Conservation (phyloP, 2,113 vertebrate species). For the Austrofundulus limnaeus region DNA sequence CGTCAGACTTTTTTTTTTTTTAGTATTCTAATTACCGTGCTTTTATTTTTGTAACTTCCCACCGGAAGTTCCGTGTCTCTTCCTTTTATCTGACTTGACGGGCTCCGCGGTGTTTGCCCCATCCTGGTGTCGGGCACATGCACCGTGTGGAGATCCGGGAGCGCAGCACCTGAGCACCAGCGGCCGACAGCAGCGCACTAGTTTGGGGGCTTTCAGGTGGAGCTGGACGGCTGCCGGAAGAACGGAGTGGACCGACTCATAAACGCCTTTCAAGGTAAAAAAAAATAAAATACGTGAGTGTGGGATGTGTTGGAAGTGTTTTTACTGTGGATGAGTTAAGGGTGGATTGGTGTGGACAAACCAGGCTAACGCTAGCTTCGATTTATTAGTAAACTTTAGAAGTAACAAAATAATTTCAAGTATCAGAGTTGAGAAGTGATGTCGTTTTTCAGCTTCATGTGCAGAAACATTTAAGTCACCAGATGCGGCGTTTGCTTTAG, state of each 20-base stretch:
- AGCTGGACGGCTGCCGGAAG: slow-evolving; percentile 3
- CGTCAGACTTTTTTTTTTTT: too few relatives aligned
- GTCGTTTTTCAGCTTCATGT: too few relatives aligned
- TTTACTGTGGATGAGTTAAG: not conserved
- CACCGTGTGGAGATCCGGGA: slow-evolving; percentile 50
- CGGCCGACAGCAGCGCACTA: slow-evolving; percentile 25
- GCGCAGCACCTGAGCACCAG: slow-evolving; percentile 22
- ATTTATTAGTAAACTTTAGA: too few relatives aligned
- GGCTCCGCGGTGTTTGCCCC: slow-evolving; percentile 7
- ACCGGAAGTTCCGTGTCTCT: slow-evolving; percentile 16
- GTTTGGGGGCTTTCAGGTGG: slow-evolving; percentile 14
- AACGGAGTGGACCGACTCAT: slow-evolving; percentile 6
- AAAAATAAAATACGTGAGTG: not conserved
- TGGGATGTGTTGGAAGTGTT: not conserved
- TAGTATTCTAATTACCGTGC: too few relatives aligned
- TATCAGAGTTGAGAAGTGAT: not conserved
- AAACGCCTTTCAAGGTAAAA: slow-evolving; percentile 17
- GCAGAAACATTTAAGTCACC: too few relatives aligned
- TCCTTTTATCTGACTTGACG: not conserved
- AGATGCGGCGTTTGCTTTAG: not conserved
- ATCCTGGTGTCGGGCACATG: slow-evolving; percentile 25
- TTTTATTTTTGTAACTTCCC: slow-evolving; percentile 40
- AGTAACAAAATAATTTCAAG: too few relatives aligned
- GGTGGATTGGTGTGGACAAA: slow-evolving; percentile 3
- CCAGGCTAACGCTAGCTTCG: not conserved